A percentile compares a stretch with the other conserved stretches of the same genome.
Evolutionary conservation across 2,888 invertebrate species (phyloP).

Genomic region (Volucella bombylans): DNA sequence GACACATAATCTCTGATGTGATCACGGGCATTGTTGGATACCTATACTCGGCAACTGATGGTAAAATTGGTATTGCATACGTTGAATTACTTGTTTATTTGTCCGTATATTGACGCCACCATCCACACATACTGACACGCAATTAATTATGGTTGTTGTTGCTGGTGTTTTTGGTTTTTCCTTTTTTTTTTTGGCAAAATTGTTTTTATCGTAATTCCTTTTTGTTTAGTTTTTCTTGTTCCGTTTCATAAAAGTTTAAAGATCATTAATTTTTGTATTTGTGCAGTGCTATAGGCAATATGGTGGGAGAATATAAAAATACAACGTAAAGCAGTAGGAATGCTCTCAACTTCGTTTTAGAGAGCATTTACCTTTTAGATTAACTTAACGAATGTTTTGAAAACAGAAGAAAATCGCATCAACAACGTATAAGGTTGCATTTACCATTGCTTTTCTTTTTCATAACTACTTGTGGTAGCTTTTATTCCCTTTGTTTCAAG

Average conservation of each 20-base stretch:
- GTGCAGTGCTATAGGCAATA: conserved; percentile 31
- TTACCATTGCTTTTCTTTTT: too few species aligned
- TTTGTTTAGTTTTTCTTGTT: conserved; percentile 7
- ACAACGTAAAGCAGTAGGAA: not conserved
- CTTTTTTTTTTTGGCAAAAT: conserved; percentile 8
- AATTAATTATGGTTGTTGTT: conserved; percentile 2
- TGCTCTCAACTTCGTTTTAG: not conserved
- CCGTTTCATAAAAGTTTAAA: conserved; percentile 10
- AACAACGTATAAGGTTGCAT: too few species aligned
- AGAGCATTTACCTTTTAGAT: conserved; percentile 11
- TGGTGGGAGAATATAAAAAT: conserved; percentile 18
- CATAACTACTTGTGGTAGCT: too few species aligned
- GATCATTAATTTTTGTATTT: conserved; percentile 40
- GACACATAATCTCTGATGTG: not conserved
- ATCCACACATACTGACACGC: conserved; percentile 11
- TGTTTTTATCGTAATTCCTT: conserved; percentile 4
- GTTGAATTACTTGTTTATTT: conserved; percentile 4
- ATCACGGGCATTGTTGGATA: too few species aligned
- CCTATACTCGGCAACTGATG: too few species aligned
- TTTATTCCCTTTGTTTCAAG: too few species aligned
- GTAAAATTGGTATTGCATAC: conserved; percentile 26
- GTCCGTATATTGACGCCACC: not conserved
- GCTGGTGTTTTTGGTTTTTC: not conserved
- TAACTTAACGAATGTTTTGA: not conserved
- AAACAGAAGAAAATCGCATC: too few species aligned